Evolutionary conservation across 2,113 vertebrate species (phyloP), one percentile per base, ranked within the genome.

Genomic region (Pseudorectes ferrugineus): DNA sequence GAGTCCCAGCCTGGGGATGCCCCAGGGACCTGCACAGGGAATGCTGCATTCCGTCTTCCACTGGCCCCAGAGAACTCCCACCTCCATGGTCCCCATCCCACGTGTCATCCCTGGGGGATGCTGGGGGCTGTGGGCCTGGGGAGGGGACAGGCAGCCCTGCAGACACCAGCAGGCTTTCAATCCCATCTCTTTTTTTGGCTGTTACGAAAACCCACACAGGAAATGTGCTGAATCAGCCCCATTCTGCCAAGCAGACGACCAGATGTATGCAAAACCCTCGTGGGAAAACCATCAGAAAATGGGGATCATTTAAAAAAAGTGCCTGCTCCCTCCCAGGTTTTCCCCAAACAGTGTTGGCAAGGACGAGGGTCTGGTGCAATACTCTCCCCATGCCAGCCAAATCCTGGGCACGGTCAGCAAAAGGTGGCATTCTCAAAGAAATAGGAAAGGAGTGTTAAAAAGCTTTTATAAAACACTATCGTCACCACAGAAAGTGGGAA

Each of bases 281-380:
- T 1, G 25, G 67, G 62, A 68, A 92, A 94, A 36, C 19, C 46
- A 49, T 8, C 74, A 70, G 42, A 75, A 89, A 85, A 73, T 0
- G 1, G 22, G n/a, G 12, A 66, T 24, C 7, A 16, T n/a, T 62
- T 25, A 0, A 4, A 43, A 43, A 36, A 70, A 42, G 42, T 14
- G 45, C 46, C 31, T 4, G 1, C 29, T 80, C 10, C 16, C 36
- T 75, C 19, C 12, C 33, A 38, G 42, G 16, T 74, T 28, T 68
- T 65, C 49, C 87, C 90, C 43, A 62, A 58, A 55, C 0, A 0
- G 45, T 5, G 4, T 1, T 10, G 22, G 25, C 0, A 8, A 89
- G 40, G 29, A n/a, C 0, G 0, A 40, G 26, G 19, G 29, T 46
- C 33, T 26, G 38, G 29, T 36, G 5, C n/a, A 58, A 25, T 7